phyloP scores from a whole-genome alignment of 2,113 vertebrate genomes.

The Uropsilus gracilis region DNA sequence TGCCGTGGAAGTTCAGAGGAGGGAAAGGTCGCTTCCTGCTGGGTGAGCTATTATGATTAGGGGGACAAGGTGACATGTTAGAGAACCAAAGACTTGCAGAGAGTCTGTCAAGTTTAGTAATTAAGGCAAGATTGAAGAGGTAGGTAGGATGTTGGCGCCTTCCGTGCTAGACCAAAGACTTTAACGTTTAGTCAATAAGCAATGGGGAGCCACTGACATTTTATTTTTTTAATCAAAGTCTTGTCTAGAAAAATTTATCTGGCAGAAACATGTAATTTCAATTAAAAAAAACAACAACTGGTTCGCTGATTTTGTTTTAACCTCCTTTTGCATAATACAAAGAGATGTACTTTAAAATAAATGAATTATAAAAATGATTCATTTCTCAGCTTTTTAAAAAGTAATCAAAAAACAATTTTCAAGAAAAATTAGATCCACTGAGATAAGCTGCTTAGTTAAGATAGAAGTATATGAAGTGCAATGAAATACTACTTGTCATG shows the following conservation, averaged over 20 bases:
- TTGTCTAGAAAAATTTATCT: slow-evolving; percentile 50
- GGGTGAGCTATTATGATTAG: slow-evolving; percentile 27
- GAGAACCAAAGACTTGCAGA: background rate
- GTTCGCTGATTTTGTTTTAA: background rate
- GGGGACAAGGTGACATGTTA: background rate
- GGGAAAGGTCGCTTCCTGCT: background rate
- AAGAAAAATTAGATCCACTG: slow-evolving; percentile 11
- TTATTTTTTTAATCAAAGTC: slow-evolving; percentile 37
- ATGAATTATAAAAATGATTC: slow-evolving; percentile 30
- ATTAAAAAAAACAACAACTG: background rate
- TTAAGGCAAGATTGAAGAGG: slow-evolving; percentile 41
- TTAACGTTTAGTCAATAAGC: slow-evolving; percentile 8
- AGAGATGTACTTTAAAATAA: slow-evolving; percentile 44
- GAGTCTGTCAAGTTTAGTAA: slow-evolving; percentile 58
- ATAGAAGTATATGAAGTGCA: background rate
- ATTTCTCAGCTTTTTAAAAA: slow-evolving; percentile 46
- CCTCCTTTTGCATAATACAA: slow-evolving; percentile 46
- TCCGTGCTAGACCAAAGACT: background rate
- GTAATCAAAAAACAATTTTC: slow-evolving; percentile 46
- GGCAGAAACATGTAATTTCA: slow-evolving; percentile 8
- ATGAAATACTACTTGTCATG: background rate
- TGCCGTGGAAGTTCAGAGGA: background rate
- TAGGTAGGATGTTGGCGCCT: background rate
- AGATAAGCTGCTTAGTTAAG: background rate
- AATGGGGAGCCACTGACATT: background rate